Conservation (phyloP, 2,113 vertebrate genomes). For the Cebus imitator region DNA sequence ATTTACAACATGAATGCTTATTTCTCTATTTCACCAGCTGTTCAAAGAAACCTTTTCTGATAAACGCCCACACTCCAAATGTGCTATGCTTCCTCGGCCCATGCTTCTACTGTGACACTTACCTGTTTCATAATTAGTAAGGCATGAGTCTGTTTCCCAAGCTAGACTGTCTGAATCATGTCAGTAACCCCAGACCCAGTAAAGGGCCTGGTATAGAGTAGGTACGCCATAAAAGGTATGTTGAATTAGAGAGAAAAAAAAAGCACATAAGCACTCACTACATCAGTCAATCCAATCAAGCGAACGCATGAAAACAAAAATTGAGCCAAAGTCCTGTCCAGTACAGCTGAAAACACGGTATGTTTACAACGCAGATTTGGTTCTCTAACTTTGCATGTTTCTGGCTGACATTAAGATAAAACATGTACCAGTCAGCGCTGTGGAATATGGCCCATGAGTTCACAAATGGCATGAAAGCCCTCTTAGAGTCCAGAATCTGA, state of each 20-base stretch:
- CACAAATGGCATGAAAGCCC: accelerated
- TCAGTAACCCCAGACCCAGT: slow-evolving; percentile 70
- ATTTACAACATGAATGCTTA: neutral
- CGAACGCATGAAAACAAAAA: neutral
- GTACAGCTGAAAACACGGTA: neutral
- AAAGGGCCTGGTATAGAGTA: slow-evolving; percentile 70
- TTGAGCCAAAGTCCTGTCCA: neutral
- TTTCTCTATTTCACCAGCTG: neutral
- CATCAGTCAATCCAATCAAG: neutral
- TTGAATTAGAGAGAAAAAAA: slow-evolving; percentile 38
- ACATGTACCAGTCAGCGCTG: accelerated
- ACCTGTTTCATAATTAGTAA: slow-evolving; percentile 78
- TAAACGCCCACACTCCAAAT: neutral
- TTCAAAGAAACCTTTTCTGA: neutral
- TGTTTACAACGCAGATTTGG: neutral
- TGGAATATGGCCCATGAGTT: accelerated
- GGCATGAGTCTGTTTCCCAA: slow-evolving; percentile 77
- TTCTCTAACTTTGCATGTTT: neutral
- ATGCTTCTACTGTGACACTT: slow-evolving; percentile 76
- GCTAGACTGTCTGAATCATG: slow-evolving; percentile 76
- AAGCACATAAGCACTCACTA: neutral
- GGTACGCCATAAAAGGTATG: slow-evolving; percentile 74
- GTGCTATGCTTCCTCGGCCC: slow-evolving; percentile 64
- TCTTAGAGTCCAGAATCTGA: neutral
- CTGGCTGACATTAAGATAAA: neutral